Evolutionary conservation across 2,797 vertebrate genomes (phyloP), one percentile per base, ranked within the genome.

Genomic region (Cyclura pinguis): DNA sequence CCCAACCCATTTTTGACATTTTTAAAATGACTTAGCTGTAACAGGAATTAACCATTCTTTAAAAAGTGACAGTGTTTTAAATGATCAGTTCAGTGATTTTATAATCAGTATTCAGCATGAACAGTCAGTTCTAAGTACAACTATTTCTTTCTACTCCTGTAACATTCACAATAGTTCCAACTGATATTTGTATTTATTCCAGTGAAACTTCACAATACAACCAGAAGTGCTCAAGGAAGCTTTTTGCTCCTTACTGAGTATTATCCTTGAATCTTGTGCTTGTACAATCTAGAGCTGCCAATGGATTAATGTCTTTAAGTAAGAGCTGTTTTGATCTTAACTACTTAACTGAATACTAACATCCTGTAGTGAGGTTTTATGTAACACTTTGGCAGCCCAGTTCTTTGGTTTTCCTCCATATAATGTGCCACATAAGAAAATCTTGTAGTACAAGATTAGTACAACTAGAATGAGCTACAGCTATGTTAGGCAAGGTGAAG

Each of bases 221-320:
- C 24, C 32, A 24, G 29, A 88, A 52, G 14, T 50, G 13, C 22
- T 72, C 47, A 80, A 55, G 62, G 42, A 80, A 88, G 10, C 6
- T 22, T 78, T 74, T 64, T 72, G 77, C 27, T 35, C 38, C 29
- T 67, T 80, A 67, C 13, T 20, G 16, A 16, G 42, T 22, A 72
- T 87, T 80, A 80, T 50, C 74, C 57, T 47, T 50, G 29, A 80
- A 87, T 87, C 59, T 72, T 88, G 32, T 88, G 62, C 14, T 83
- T 50, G 6, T 89, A 38, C 29, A 89, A 27, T 62, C 88, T 62
- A 83, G 52, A 76, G 69, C 80, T 83, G 29, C 35, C n/a, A 67
- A 47, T 80, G 76, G 76, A 80, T 87, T 87, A 87, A 52, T 47
- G 16, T 69, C n/a, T 50, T 87, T 87, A 50, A 86, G 18, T 55